Evolutionary conservation across 1,140 invertebrate species (phyloP).

Genomic region (Drosophila takahashii): DNA sequence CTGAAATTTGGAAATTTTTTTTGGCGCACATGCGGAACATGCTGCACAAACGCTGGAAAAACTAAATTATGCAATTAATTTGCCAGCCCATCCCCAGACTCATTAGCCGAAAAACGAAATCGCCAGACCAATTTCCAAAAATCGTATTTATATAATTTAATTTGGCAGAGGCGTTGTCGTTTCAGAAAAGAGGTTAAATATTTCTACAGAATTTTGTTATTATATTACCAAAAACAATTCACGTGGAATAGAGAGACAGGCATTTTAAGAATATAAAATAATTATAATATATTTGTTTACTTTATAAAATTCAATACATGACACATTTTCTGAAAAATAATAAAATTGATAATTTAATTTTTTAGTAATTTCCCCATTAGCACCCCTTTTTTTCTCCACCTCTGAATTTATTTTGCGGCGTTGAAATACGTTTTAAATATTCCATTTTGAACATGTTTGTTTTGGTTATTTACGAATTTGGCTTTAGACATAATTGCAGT

Average conservation of each 20-base stretch:
- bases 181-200: not conserved
- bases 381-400: not conserved
- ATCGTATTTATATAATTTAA: conserved; percentile 21
- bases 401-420: conserved; percentile 17
- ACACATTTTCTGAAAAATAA: too few relatives aligned
- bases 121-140: conserved; percentile 26
- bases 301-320: too few relatives aligned
- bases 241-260: too few relatives aligned
- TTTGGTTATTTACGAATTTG: conserved; percentile 9
- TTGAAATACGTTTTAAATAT: conserved; percentile 27
- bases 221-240: too few relatives aligned
- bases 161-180: not conserved
- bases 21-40: conserved; percentile 62
- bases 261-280: too few relatives aligned
- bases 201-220: too few relatives aligned
- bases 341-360: conserved; percentile 2
- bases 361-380: too few relatives aligned
- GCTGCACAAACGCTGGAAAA: conserved; percentile 41
- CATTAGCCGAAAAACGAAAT: conserved; percentile 39
- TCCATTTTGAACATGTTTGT: not conserved
- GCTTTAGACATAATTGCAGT: conserved; percentile 7
- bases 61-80: conserved; percentile 68
- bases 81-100: conserved; percentile 20
- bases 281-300: too few relatives aligned
- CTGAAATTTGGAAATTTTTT: conserved; percentile 26